Conservation (phyloP, 1,140 invertebrate species). For the Leptinotarsa undecemlineata region DNA sequence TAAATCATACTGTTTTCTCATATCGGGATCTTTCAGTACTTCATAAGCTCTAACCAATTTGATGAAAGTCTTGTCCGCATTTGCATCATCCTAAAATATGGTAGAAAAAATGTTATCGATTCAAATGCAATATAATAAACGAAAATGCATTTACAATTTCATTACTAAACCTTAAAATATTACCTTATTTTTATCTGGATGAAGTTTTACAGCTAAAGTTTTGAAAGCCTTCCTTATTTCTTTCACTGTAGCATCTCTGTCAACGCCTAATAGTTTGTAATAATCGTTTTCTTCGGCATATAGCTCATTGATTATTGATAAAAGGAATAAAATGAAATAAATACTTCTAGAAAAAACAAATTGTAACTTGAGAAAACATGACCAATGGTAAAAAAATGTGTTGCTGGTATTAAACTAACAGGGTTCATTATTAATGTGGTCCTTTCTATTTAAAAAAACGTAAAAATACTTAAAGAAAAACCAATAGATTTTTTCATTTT, state of each 20-base stretch:
- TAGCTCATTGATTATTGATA: neutral
- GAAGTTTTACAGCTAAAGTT: slow-evolving; percentile 74
- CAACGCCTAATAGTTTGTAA: slow-evolving; percentile 74
- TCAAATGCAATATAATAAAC: neutral
- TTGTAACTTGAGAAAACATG: neutral
- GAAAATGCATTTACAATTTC: slow-evolving; percentile 25
- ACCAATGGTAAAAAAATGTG: too few species aligned
- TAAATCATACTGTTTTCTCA: slow-evolving; percentile 78
- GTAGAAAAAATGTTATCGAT: too few species aligned
- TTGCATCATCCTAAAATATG: slow-evolving; percentile 65
- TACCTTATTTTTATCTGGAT: slow-evolving; percentile 86
- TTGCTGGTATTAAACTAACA: too few species aligned
- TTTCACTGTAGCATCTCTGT: slow-evolving; percentile 69
- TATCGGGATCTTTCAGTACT: slow-evolving; percentile 79
- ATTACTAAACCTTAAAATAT: neutral
- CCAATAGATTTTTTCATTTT: too few species aligned
- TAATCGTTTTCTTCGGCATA: slow-evolving; percentile 44
- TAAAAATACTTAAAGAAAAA: too few species aligned
- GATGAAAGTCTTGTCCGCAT: slow-evolving; percentile 77
- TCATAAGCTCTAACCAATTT: slow-evolving; percentile 82
- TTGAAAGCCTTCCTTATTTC: slow-evolving; percentile 84
- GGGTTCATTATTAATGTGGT: too few species aligned
- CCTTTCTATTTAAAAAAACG: too few species aligned
- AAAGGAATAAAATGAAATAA: neutral
- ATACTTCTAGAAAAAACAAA: neutral